These are phyloP conservation scores for Eciton burchellii DNA, from an alignment of 1,140 invertebrate genomes.

Conservation along the genomic window DNA sequence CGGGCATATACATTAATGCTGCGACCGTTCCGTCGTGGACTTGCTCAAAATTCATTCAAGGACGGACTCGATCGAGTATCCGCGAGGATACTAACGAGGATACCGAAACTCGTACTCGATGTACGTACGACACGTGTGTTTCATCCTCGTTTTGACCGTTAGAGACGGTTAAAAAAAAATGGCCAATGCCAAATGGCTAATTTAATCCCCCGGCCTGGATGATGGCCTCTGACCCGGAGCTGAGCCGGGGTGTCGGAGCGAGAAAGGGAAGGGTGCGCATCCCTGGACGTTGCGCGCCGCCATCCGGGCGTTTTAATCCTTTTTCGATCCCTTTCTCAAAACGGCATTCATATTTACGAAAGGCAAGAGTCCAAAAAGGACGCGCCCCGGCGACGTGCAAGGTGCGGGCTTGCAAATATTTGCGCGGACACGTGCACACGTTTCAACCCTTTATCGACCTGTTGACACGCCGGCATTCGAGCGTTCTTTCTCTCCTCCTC, in stretches of 20 bases:
- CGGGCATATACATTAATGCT: neutral
- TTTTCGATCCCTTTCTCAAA: conserved; percentile 65
- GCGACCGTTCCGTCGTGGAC: neutral
- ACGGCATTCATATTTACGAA: conserved; percentile 73
- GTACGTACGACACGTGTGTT: no score
- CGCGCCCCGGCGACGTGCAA: conserved; percentile 50
- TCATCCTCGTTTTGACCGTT: no score
- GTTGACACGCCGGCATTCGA: conserved; percentile 71
- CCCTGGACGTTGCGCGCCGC: neutral
- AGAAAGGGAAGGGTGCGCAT: no score
- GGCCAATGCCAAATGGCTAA: no score
- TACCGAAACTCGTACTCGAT: no score
- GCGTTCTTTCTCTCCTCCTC: conserved; percentile 48
- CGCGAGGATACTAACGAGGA: no score
- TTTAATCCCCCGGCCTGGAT: no score
- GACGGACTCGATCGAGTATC: no score
- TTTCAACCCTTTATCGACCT: conserved; percentile 74
- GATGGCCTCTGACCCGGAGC: no score
- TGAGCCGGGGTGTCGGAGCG: neutral
- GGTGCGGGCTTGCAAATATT: conserved; percentile 72
- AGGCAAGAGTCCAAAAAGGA: conserved; percentile 64
- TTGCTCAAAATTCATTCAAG: no score
- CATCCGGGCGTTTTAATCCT: conserved; percentile 57
- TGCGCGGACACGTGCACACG: conserved; percentile 60
- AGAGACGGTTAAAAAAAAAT: no score